Evolutionary conservation across 2,113 vertebrate species (phyloP).

Genomic region (Columba janthina): DNA sequence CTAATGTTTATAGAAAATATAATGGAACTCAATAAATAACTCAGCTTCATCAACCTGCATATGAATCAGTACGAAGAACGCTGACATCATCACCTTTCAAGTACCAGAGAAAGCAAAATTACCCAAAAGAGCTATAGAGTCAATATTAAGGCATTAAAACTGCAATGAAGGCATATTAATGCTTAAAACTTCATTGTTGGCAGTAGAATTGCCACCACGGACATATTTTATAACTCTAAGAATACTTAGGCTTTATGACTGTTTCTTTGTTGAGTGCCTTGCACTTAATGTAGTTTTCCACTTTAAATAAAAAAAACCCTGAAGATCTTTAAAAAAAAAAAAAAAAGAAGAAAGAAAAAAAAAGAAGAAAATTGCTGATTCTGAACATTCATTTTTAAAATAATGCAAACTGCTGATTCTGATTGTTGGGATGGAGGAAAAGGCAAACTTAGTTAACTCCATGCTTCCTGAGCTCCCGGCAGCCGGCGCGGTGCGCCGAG

Average conservation of each 20-base stretch:
- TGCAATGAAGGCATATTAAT: slow-evolving; percentile 90
- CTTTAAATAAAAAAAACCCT: slow-evolving; percentile 83
- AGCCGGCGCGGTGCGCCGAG: not conserved
- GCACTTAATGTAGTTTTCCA: slow-evolving; percentile 85
- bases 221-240: slow-evolving; percentile 88
- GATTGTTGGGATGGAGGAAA: slow-evolving; percentile 73
- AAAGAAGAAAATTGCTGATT: slow-evolving; percentile 81
- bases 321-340: slow-evolving; percentile 74
- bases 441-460: slow-evolving; percentile 80
- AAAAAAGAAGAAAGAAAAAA: slow-evolving; percentile 13
- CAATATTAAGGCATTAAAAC: slow-evolving; percentile 91
- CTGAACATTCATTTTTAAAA: slow-evolving; percentile 81
- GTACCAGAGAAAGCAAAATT: slow-evolving; percentile 87
- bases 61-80: slow-evolving; percentile 85
- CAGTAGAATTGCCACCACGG: slow-evolving; percentile 85
- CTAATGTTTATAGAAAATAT: slow-evolving; percentile 93
- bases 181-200: slow-evolving; percentile 87
- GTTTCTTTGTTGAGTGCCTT: slow-evolving; percentile 82
- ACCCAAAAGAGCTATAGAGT: slow-evolving; percentile 88
- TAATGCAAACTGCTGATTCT: slow-evolving; percentile 86
- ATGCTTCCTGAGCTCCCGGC: slow-evolving; percentile 67
- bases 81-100: slow-evolving; percentile 90
- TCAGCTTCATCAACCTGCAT: slow-evolving; percentile 89
- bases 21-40: slow-evolving; percentile 91
- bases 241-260: slow-evolving; percentile 86